Evolutionary conservation across 2,888 invertebrate genomes (phyloP), one percentile per base, ranked within the genome.

Genomic region (Ypsolopha sequella): DNA sequence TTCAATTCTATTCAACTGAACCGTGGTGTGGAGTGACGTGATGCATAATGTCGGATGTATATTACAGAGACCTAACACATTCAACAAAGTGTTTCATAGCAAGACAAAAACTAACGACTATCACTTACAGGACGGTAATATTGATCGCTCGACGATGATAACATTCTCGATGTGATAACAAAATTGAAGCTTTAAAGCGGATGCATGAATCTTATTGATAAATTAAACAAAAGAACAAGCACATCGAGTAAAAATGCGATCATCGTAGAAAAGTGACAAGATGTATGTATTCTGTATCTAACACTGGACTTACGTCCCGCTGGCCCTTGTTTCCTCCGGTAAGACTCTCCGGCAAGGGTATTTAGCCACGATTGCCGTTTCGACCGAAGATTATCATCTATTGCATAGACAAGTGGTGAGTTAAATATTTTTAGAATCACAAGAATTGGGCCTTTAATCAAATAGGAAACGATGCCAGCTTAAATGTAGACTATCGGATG

Each of bases 271-370:
- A 67, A 65, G 68, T 68, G 65, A 68, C 58, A 62, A 60, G 50
- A 51, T 52, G 54, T 50, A 60, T 63, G 65, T 52, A 55, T 53
- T 64, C 53, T 62, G 52, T 53, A 52, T 69, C 62, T 71, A 70
- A 63, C 68, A 56, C 60, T 47, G 70, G 78, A 90, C 90, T 90
- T 90, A 90, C 90, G 89, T 76, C 90, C 90, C 65, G 88, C 82
- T 62, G 88, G 85, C 75, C 88, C 89, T 73, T 90, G 90, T 77
- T 90, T 90, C 70, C 90, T 88, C 64, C 90, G 86, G 80, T 90
- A 90, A 58, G 80, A 79, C 70, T 87, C 88, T 60, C 73, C 82
- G 60, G 74, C 63, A 55, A 65, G 60, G 58, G 66, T 61, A 65
- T 69, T 75, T 65, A 68, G 67, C 82, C 81, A 82, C 62, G 73